Percentiles rank a stretch among this genome's conserved stretches.
Conservation (phyloP, 2,888 invertebrate genomes). For the Hirtodrosophila confusa region DNA sequence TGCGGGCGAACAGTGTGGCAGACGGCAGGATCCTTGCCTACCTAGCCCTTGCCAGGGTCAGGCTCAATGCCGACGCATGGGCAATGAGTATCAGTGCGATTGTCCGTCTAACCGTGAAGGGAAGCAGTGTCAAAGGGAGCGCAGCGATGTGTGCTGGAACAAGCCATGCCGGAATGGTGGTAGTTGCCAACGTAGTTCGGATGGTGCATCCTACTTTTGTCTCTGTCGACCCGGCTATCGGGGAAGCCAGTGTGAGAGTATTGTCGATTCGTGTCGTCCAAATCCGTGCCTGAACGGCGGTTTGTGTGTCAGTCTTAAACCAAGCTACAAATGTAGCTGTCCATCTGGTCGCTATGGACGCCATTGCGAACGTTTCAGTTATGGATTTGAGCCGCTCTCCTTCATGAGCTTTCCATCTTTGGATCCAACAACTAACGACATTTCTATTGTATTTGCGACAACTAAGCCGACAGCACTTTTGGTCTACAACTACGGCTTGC, state of each 20-base stretch:
- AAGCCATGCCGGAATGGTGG: constrained; percentile 96
- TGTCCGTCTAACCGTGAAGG: constrained; percentile 93
- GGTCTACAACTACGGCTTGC: constrained; percentile 95
- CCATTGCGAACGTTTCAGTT: constrained; percentile 95
- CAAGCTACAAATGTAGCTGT: constrained; percentile 94
- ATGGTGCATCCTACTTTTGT: constrained; percentile 95
- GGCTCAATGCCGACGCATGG: constrained; percentile 93
- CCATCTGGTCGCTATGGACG: constrained; percentile 94
- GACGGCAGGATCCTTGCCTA: constrained; percentile 94
- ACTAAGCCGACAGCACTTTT: constrained; percentile 93
- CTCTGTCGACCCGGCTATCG: constrained; percentile 95
- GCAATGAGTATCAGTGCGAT: constrained; percentile 92
- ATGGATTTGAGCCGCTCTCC: constrained; percentile 94
- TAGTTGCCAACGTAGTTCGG: constrained; percentile 94
- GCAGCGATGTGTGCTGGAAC: constrained; percentile 92
- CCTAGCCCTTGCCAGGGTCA: constrained; percentile 95
- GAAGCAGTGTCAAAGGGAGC: constrained; percentile 92
- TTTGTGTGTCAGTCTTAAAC: constrained; percentile 93
- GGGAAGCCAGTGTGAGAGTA: constrained; percentile 94
- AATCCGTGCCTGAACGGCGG: constrained; percentile 97
- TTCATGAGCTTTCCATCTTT: constrained; percentile 94
- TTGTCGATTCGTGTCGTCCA: constrained; percentile 94
- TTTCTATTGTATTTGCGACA: constrained; percentile 95
- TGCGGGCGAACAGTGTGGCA: constrained; percentile 92
- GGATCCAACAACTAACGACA: constrained; percentile 95